Evolutionary conservation across 2,113 vertebrate species (phyloP), one percentile per base, ranked within the genome.

Genomic region (Megaceryle maxima): DNA sequence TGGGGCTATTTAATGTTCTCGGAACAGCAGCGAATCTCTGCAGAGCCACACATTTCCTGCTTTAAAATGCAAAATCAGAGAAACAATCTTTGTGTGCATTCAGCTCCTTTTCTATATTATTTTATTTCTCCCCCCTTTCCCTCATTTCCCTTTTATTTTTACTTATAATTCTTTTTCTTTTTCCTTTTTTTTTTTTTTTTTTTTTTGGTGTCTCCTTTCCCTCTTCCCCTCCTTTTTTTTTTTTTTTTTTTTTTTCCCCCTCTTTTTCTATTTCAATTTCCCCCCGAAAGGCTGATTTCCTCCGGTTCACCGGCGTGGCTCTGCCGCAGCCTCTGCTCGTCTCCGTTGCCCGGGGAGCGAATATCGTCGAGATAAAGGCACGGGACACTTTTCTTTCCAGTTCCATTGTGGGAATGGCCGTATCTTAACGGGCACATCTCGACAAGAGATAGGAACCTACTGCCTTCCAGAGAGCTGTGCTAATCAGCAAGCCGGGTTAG

Each of bases 401-500:
- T 85, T 93, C 66, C 63, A 66, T 20, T 17, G 83, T 56, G 83
- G 75, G 37, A 94, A 91, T 9, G 31, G 39, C 39, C 86, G 7
- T 92, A 74, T 94, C 83, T 94, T 69, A 93, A 79, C 39, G 37
- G 76, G 88, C 46, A 72, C 76, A 92, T 88, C 90, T 66, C 53
- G 41, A 62, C 7, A 24, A 81, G 83, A 74, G 87, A 91, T 77
- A 95, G 83, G 74, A 83, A 41, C 81, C 44, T 1, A 3, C 79
- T 62, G 83, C 90, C 90, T 96, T 85, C 74, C 87, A 87, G 79
- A 87, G 62, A 92, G 91, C 70, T 79, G 68, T 6, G 93, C 68
- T 91, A 83, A 95, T 96, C 96, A 88, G 92, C 94, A 35, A 88
- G 28, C 90, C 35, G 88, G 89, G 18, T 70, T 96, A 80, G 78